Evolutionary conservation across 2,888 invertebrate species (phyloP).

Genomic region (Caenorhabditis drosophilae): DNA sequence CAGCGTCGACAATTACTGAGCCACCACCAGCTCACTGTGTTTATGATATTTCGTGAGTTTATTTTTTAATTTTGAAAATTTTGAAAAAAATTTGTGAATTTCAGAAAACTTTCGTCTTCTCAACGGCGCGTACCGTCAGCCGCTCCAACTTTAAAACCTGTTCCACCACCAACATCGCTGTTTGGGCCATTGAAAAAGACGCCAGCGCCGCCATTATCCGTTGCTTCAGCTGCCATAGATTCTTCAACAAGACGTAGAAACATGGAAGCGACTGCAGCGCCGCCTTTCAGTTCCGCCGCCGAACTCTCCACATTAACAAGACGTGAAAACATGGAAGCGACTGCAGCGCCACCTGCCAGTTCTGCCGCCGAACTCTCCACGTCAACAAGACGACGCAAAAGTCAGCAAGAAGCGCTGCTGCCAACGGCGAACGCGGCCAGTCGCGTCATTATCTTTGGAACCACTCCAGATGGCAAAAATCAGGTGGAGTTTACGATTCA

Average conservation of each 20-base stretch:
- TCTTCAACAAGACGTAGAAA: too few species aligned
- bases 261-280: too few species aligned
- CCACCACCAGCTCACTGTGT: constrained; percentile 5
- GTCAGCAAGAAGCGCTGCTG: too few species aligned
- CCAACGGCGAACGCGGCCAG: too few species aligned
- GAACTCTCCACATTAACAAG: too few species aligned
- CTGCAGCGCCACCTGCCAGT: too few species aligned
- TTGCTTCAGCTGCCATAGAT: background rate
- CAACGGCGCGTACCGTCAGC: constrained; percentile 10
- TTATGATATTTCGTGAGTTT: constrained; percentile 16
- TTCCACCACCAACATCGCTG: constrained; percentile 9
- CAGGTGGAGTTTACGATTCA: constrained; percentile 31
- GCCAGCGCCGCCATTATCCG: background rate
- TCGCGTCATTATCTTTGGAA: constrained; percentile 26
- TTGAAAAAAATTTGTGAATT: background rate
- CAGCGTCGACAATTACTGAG: background rate
- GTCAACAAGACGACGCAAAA: too few species aligned
- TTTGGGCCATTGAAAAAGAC: constrained; percentile 8
- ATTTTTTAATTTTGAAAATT: background rate
- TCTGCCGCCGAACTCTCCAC: too few species aligned
- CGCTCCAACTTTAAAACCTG: background rate
- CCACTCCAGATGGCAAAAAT: constrained; percentile 30
- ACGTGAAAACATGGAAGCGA: too few species aligned
- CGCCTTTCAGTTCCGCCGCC: too few species aligned
- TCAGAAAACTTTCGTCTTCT: constrained; percentile 4